Evolutionary conservation across 2,797 vertebrate species (phyloP).

Genomic region (Labroides dimidiatus): DNA sequence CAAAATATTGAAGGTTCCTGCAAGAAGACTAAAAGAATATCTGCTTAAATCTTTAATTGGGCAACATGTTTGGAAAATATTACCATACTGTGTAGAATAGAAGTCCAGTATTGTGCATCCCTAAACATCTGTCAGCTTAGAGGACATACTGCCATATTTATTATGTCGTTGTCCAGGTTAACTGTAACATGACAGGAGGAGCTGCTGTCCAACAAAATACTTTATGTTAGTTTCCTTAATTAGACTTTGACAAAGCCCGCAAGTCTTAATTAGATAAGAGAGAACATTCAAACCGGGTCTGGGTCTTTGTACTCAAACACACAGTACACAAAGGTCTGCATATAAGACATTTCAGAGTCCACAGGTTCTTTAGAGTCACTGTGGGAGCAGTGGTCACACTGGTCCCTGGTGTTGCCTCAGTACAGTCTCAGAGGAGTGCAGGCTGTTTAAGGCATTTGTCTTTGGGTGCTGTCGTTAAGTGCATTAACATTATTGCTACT

Average conservation of each 20-base stretch:
- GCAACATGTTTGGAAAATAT: too few species aligned
- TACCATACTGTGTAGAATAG: not conserved
- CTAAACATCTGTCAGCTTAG: slow-evolving; percentile 2
- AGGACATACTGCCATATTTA: not conserved
- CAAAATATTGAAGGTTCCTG: too few species aligned
- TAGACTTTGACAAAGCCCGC: slow-evolving; percentile 14
- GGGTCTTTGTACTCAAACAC: slow-evolving; percentile 36
- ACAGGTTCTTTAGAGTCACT: slow-evolving; percentile 64
- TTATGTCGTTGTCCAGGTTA: not conserved
- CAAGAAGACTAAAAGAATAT: accelerated
- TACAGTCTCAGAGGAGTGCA: slow-evolving; percentile 42
- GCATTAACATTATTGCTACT: slow-evolving; percentile 71
- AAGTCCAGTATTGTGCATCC: not conserved
- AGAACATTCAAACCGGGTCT: slow-evolving; percentile 33
- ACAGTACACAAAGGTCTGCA: slow-evolving; percentile 50
- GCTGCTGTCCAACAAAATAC: slow-evolving; percentile 21
- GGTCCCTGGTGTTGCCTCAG: slow-evolving; percentile 48
- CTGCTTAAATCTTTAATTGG: not conserved
- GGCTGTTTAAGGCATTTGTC: slow-evolving; percentile 68
- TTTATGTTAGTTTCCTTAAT: slow-evolving; percentile 31
- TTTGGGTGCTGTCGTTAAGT: slow-evolving; percentile 76
- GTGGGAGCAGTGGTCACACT: slow-evolving; percentile 37
- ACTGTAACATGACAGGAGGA: slow-evolving; percentile 8
- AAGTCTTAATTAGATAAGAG: slow-evolving; percentile 24
- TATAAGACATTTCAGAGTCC: slow-evolving; percentile 54